phyloP scores from a whole-genome alignment of 2,888 invertebrate species.

The Leistus spinibarbis region DNA sequence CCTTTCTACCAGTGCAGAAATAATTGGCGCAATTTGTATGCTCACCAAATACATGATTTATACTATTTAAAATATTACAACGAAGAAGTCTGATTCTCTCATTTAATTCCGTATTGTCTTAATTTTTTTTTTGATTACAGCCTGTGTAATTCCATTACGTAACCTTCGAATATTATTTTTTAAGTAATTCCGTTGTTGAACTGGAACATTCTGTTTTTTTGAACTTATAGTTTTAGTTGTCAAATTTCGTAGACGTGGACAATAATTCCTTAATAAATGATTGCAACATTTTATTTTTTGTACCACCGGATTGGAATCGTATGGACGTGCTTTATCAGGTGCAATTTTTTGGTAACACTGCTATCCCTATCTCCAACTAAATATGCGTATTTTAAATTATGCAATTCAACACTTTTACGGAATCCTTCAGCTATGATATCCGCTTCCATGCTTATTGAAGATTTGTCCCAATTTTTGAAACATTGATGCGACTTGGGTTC shows the following conservation, averaged over 20 bases:
- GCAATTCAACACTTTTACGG: background rate
- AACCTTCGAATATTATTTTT: background rate
- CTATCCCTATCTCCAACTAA: conserved; percentile 29
- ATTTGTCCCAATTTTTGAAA: conserved; percentile 20
- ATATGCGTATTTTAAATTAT: conserved; percentile 13
- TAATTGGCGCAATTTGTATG: background rate
- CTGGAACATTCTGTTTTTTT: background rate
- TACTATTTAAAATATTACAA: conserved; percentile 2
- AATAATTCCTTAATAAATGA: conserved; percentile 30
- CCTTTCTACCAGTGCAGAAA: background rate
- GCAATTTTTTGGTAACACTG: conserved; percentile 14
- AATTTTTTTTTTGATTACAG: background rate
- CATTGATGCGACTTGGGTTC: conserved; percentile 4
- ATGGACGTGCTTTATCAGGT: conserved; percentile 13
- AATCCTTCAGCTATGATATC: conserved; percentile 31
- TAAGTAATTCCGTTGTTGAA: background rate
- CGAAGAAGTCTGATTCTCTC: background rate
- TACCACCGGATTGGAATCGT: conserved; percentile 12
- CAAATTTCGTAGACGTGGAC: conserved; percentile 1
- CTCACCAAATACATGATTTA: background rate
- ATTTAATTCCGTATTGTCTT: background rate
- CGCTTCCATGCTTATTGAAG: conserved; percentile 25
- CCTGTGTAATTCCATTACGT: background rate
- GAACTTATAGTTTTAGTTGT: conserved; percentile 3
- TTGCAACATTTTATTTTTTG: conserved; percentile 31